Percentiles rank a stretch among this genome's conserved stretches.
Evolutionary conservation across 2,113 vertebrate genomes (phyloP).

Genomic region (Triplophysa tibetana): DNA sequence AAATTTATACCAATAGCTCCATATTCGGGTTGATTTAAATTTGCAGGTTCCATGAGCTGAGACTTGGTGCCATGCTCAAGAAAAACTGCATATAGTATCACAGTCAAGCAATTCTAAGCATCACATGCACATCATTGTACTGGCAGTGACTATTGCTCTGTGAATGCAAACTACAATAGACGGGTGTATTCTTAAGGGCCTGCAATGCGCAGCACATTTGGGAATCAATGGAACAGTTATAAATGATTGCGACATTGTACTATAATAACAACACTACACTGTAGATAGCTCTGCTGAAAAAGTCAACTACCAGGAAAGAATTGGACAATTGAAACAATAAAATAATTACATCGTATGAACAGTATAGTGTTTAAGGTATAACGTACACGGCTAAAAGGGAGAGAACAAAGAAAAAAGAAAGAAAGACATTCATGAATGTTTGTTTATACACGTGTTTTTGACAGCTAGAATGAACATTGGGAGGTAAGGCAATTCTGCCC

Average conservation of each 20-base stretch:
- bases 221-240: background rate
- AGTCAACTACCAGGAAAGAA: no score
- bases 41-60: slow-evolving; percentile 38
- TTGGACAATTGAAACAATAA: no score
- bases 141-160: background rate
- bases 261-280: background rate
- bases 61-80: slow-evolving; percentile 1
- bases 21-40: slow-evolving; percentile 45
- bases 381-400: no score
- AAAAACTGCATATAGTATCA: background rate
- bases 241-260: slow-evolving; percentile 12
- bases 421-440: no score
- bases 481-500: background rate
- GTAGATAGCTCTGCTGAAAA: no score
- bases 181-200: slow-evolving; percentile 30
- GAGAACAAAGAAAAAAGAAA: no score
- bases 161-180: slow-evolving; percentile 29
- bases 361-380: no score
- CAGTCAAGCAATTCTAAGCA: slow-evolving; percentile 15
- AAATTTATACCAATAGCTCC: slow-evolving; percentile 46
- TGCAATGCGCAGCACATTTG: slow-evolving; percentile 13
- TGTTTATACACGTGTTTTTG: background rate
- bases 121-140: slow-evolving; percentile 50
- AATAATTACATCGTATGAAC: no score
- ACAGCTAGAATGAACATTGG: background rate